Base-by-base conservation (phyloP, 1,140 invertebrate genomes). In the Bombus pyrosoma region DNA sequence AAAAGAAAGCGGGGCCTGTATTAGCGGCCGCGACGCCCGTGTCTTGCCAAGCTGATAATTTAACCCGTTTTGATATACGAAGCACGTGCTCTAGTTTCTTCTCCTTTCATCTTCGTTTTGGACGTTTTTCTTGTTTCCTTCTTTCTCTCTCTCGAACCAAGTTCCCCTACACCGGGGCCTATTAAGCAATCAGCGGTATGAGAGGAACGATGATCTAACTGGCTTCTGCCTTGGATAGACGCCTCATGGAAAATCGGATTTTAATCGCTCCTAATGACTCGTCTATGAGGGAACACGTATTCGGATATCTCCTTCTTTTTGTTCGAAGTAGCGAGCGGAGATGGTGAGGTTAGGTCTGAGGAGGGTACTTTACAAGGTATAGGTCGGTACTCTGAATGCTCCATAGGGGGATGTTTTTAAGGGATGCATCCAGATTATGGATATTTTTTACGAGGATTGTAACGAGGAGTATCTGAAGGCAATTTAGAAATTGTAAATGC, bases 81-180 rank as follows among this genome's bases (percentile, higher is more conserved):
- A 59, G 78, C 84, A 85, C 69, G 79, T 66, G 84, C 62, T 85
- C 79, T 39, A 81, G 47, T 75, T 68, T 72, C 59, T 41, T 83
- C 41, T 73, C 39, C n/a, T 25, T 18, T 37, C 47, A 5, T 41
- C 13, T 76, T 59, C 12, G 10, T 57, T 76, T 25, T 59, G 3
- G 25, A 34, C 8, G 53, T 12, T 28, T 32, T 47, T 3, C 22
- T 32, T 12, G 1, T 37, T n/a, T 47, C 34, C 47, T 0, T 41
- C n/a, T n/a, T 34, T 47, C 53, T 22, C 22, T 3, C 13, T 22
- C 34, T 39, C 9, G 13, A 12, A 15, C 39, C 37, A 3, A 6
- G 69, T 3, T 43, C 71, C 12, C 41, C 39, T 66, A 8, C 66
- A 18, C 41, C 66, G 25, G 47, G 41, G 10, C 59, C 68, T 79